These are phyloP conservation scores for Crocodylus rhombifer DNA, from an alignment of 2,797 vertebrate species.

Conservation along the genomic window DNA sequence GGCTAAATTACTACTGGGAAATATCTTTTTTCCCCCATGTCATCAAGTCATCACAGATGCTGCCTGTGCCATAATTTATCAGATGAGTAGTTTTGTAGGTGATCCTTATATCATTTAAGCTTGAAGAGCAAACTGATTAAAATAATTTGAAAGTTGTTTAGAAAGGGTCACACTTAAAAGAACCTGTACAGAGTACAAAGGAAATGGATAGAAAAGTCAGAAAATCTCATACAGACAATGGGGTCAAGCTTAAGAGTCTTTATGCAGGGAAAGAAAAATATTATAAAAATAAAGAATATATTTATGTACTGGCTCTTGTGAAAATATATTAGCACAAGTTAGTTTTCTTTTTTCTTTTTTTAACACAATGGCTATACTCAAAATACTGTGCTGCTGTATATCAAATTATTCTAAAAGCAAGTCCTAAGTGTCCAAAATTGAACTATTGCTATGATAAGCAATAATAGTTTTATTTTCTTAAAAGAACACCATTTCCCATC, in stretches of 20 bases:
- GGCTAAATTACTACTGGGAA: neutral
- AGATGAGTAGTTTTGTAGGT: neutral
- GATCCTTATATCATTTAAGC: neutral
- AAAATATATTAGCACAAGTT: neutral
- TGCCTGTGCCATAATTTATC: neutral
- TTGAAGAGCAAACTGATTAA: neutral
- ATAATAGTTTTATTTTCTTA: neutral
- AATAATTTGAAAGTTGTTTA: constrained; percentile 15
- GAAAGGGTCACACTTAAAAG: neutral
- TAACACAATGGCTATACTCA: neutral
- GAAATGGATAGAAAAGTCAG: neutral
- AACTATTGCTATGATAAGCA: neutral
- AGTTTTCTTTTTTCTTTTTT: neutral
- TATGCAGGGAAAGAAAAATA: no score
- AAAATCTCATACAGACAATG: neutral
- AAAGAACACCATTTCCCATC: neutral
- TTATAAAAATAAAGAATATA: neutral
- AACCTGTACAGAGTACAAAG: neutral
- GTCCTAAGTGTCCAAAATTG: neutral
- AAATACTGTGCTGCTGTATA: neutral
- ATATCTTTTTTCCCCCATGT: neutral
- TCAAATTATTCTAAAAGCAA: neutral
- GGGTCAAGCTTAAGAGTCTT: neutral
- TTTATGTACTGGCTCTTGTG: neutral
- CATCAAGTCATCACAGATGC: constrained; percentile 20